phyloP scores from a whole-genome alignment of 2,888 invertebrate genomes.

The Parapristionchus giblindavisi region DNA sequence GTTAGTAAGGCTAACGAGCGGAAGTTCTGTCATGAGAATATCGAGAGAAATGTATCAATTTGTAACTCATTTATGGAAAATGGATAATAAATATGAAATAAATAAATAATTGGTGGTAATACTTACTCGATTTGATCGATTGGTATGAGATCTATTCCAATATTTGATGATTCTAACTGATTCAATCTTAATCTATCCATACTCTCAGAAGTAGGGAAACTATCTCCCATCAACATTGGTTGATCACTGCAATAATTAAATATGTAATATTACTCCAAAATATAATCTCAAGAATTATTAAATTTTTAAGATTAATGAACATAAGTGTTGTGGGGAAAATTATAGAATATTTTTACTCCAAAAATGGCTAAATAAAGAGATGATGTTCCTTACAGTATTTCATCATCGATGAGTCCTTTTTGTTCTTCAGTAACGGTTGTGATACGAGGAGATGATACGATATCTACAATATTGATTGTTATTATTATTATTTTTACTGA shows the following conservation, averaged over 20 bases:
- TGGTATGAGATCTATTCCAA: constrained; percentile 11
- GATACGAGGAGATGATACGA: constrained; percentile 29
- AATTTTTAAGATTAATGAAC: no score
- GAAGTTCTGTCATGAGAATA: no score
- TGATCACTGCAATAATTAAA: constrained; percentile 30
- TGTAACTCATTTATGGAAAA: no score
- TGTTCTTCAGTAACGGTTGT: constrained; percentile 7
- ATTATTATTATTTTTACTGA: no score
- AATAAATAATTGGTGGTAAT: background rate
- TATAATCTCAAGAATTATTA: no score
- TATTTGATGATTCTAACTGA: background rate
- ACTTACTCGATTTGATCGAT: constrained; percentile 8
- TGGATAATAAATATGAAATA: background rate
- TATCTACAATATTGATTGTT: no score
- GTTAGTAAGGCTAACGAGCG: background rate
- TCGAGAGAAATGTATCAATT: no score
- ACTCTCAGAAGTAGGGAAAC: constrained; percentile 34
- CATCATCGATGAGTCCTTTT: constrained; percentile 40
- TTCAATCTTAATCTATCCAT: constrained; percentile 17
- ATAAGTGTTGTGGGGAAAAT: no score
- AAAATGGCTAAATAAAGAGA: no score
- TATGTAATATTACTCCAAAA: no score
- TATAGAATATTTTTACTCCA: no score
- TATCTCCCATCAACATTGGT: constrained; percentile 39
- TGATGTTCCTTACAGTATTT: constrained; percentile 39